Conservation (phyloP, 2,888 invertebrate species). For the Cosmorhoe ocellata region DNA sequence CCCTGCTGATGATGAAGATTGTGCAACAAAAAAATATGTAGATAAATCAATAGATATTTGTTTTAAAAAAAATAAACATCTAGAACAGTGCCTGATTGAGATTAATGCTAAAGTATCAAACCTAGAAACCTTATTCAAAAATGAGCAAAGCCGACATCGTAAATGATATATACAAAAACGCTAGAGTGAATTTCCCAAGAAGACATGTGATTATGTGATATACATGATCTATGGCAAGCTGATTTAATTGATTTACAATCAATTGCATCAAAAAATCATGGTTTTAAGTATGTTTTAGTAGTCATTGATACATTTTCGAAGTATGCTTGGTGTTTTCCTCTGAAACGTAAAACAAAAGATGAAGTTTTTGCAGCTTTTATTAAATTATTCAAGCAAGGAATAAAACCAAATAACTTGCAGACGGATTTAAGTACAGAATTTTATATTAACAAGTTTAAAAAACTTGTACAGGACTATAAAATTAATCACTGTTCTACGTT, state of each 20-base stretch:
- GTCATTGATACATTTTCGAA: conserved; percentile 19
- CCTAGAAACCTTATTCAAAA: not conserved
- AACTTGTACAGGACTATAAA: not conserved
- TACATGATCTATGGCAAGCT: conserved; percentile 2
- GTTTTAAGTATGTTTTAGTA: conserved; percentile 4
- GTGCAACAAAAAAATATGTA: not conserved
- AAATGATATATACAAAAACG: not conserved
- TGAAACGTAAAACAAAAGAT: conserved; percentile 11
- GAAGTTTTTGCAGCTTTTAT: not conserved
- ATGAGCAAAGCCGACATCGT: conserved; percentile 2
- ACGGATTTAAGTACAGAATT: not conserved
- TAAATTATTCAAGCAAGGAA: not conserved
- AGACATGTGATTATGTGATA: not conserved
- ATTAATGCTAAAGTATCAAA: not conserved
- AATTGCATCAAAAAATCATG: not conserved
- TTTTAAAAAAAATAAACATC: not conserved
- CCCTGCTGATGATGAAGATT: not conserved
- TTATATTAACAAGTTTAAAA: not conserved
- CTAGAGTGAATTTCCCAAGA: not conserved
- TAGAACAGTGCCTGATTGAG: not conserved
- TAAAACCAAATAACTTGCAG: not conserved
- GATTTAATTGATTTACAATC: not conserved
- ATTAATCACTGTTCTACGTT: conserved; percentile 5
- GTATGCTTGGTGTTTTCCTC: conserved; percentile 7
- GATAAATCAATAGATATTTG: not conserved